These are phyloP conservation scores for Phaethornis superciliosus DNA, from an alignment of 2,113 vertebrate species.

Conservation along the genomic window DNA sequence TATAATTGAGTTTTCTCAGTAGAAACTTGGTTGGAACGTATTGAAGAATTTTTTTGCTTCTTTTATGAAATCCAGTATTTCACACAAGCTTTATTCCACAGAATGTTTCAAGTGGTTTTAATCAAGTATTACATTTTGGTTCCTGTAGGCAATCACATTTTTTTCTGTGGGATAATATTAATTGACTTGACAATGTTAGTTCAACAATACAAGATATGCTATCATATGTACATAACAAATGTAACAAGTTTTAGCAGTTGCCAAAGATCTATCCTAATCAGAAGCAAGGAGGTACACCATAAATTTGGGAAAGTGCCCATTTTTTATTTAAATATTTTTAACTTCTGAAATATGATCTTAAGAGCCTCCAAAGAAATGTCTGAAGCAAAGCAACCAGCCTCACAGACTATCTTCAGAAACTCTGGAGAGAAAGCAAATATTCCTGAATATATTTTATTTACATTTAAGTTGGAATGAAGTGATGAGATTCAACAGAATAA, in stretches of 20 bases:
- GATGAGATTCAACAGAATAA: background rate
- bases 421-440: background rate
- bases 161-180: background rate
- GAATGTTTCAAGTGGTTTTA: background rate
- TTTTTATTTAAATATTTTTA: slow-evolving; percentile 2
- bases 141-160: background rate
- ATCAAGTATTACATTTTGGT: background rate
- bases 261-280: background rate
- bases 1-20: background rate
- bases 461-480: background rate
- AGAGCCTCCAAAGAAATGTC: background rate
- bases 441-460: background rate
- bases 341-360: slow-evolving; percentile 6
- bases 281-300: background rate
- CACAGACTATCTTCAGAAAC: background rate
- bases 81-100: background rate
- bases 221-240: background rate
- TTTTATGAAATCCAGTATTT: background rate
- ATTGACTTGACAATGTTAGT: slow-evolving; percentile 1
- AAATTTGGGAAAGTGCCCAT: background rate
- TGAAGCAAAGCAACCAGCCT: background rate
- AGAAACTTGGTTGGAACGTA: background rate
- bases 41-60: background rate
- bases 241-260: background rate
- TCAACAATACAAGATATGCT: background rate